phyloP scores from a whole-genome alignment of 2,888 invertebrate species.

The Phortica magna region DNA sequence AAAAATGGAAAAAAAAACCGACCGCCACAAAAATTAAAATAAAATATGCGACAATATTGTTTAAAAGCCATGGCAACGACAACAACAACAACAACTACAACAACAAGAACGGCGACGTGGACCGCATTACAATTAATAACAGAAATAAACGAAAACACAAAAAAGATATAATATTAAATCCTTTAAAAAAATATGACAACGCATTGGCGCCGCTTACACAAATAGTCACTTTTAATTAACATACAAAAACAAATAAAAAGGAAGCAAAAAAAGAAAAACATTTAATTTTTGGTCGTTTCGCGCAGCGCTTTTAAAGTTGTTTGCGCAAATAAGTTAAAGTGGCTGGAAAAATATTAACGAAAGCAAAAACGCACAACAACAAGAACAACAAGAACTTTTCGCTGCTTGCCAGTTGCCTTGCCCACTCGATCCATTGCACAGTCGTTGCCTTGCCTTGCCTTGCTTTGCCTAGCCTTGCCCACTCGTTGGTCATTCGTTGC shows the following conservation, averaged over 20 bases:
- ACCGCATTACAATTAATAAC: neutral
- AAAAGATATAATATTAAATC: neutral
- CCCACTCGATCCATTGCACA: no score
- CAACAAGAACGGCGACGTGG: neutral
- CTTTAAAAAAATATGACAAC: neutral
- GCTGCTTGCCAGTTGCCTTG: neutral
- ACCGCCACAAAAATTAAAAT: neutral
- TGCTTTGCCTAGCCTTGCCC: no score
- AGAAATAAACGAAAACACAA: neutral
- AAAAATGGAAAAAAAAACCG: neutral
- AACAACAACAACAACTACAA: neutral
- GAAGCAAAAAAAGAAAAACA: neutral
- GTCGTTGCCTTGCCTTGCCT: no score
- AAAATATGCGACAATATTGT: neutral
- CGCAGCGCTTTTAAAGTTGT: constrained; percentile 4
- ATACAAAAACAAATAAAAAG: no score
- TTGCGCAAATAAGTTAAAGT: constrained; percentile 6
- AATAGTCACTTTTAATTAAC: constrained; percentile 9
- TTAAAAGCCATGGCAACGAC: neutral
- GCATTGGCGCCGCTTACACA: neutral
- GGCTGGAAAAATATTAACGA: constrained; percentile 2
- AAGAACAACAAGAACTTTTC: neutral
- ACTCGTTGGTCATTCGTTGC: no score
- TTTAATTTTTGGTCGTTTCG: neutral
- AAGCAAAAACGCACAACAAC: neutral